Evolutionary conservation across 2,888 invertebrate species (phyloP).

Genomic region (Pterostichus madidus): DNA sequence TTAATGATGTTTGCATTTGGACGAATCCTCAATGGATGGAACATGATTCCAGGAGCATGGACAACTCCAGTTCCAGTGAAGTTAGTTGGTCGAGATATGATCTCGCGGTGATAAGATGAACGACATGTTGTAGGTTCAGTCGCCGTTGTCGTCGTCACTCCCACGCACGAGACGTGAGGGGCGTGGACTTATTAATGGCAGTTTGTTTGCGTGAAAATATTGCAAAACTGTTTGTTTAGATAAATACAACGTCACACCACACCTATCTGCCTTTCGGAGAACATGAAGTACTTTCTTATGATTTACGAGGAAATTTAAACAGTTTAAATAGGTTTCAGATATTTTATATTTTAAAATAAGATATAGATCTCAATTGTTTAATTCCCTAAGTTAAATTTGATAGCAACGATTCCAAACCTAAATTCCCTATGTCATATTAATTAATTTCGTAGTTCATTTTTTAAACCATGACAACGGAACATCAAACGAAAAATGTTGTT

Average conservation of each 20-base stretch:
- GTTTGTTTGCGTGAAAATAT: slow-evolving; percentile 19
- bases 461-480: too few relatives aligned
- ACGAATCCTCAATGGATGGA: not conserved
- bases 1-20: too few relatives aligned
- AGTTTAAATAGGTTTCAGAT: too few relatives aligned
- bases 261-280: slow-evolving; percentile 19
- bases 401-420: too few relatives aligned
- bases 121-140: slow-evolving; percentile 44
- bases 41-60: not conserved
- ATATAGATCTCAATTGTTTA: too few relatives aligned
- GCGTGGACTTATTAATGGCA: slow-evolving; percentile 35
- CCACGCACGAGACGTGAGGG: slow-evolving; percentile 19
- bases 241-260: slow-evolving; percentile 38
- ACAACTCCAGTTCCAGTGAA: slow-evolving; percentile 9
- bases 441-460: too few relatives aligned
- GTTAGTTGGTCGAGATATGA: slow-evolving; percentile 25
- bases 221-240: slow-evolving; percentile 38
- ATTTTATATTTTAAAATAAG: too few relatives aligned
- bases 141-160: slow-evolving; percentile 33
- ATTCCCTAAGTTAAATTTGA: too few relatives aligned
- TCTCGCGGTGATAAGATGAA: slow-evolving; percentile 40
- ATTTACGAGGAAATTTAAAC: not conserved
- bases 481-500: too few relatives aligned
- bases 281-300: not conserved
- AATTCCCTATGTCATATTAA: too few relatives aligned